Percentiles rank a stretch among this genome's conserved stretches.
Conservation (phyloP, 2,888 invertebrate genomes). For the Drosophila rellima region DNA sequence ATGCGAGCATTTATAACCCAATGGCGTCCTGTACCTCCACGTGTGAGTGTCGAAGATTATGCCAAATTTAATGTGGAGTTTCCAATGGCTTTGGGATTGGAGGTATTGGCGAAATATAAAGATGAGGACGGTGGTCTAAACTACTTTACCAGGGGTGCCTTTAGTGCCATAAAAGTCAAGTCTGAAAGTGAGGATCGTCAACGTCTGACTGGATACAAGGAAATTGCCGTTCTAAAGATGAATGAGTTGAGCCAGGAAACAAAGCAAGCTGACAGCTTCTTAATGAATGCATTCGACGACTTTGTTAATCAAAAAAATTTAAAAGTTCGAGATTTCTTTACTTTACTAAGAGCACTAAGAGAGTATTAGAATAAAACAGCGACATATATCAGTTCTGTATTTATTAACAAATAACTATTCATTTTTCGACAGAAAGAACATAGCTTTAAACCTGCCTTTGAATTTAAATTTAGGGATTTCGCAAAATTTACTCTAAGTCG, state of each 20-base stretch:
- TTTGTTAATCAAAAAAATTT: constrained; percentile 10
- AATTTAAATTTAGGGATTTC: too few species aligned
- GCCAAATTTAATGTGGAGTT: constrained; percentile 14
- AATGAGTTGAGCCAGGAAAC: constrained; percentile 5
- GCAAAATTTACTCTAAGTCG: too few species aligned
- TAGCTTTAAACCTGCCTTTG: too few species aligned
- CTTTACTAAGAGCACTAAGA: constrained; percentile 10
- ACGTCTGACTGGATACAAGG: constrained; percentile 7
- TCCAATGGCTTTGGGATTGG: background rate
- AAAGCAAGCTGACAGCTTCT: background rate
- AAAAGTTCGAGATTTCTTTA: constrained; percentile 7
- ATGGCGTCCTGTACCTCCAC: constrained; percentile 3
- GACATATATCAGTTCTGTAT: background rate
- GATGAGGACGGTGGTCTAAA: constrained; percentile 15
- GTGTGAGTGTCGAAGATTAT: constrained; percentile 6
- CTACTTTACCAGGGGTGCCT: constrained; percentile 6
- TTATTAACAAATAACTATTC: too few species aligned
- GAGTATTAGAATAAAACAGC: constrained; percentile 2
- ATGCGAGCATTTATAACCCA: constrained; percentile 5
- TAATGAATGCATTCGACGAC: constrained; percentile 6
- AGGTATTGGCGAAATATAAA: background rate
- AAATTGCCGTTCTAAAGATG: constrained; percentile 12
- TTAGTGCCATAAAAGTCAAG: constrained; percentile 3
- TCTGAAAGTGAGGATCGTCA: background rate
- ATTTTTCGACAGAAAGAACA: too few species aligned